Evolutionary conservation across 1,140 invertebrate genomes (phyloP).

Genomic region (Harlomillsia oculata): DNA sequence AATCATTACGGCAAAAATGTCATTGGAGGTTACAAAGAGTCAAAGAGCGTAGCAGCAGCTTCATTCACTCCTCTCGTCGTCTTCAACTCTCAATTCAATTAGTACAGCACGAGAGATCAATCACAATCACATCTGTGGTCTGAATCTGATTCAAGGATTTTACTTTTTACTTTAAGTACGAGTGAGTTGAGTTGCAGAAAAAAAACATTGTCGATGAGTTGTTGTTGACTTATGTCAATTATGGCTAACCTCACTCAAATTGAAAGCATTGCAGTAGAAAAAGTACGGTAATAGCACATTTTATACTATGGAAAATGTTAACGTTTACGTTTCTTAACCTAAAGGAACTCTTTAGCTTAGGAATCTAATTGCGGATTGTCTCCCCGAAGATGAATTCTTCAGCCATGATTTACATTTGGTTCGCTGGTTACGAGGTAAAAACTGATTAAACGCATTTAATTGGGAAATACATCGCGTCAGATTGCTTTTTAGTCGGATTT

Average conservation of each 20-base stretch:
- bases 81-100: no score
- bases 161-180: no score
- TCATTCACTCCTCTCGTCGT: no score
- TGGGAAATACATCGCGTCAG: not conserved
- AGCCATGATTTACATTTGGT: not conserved
- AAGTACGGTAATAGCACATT: not conserved
- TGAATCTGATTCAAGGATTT: no score
- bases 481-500: not conserved
- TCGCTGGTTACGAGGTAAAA: slow-evolving; percentile 1
- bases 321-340: not conserved
- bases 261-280: not conserved
- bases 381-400: not conserved
- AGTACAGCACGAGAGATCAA: no score
- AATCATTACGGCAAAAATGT: no score
- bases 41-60: no score
- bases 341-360: not conserved
- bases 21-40: no score
- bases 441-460: not conserved
- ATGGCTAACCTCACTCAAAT: not conserved
- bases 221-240: not conserved
- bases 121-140: no score
- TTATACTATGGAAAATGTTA: not conserved
- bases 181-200: not conserved
- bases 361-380: not conserved
- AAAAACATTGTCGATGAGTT: not conserved